phyloP scores from a whole-genome alignment of 2,888 invertebrate species.

The Ecdyonurus torrentis region DNA sequence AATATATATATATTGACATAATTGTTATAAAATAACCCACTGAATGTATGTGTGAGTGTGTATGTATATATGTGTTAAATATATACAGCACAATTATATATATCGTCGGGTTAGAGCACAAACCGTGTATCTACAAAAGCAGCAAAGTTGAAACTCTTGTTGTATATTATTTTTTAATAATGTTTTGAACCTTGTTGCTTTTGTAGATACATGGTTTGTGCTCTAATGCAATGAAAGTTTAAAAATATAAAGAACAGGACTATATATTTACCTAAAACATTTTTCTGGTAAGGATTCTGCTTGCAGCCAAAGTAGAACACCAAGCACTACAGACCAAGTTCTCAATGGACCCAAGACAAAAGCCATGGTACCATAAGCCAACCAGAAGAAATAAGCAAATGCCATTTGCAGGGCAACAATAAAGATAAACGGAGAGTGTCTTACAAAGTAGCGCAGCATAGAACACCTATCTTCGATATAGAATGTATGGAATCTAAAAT shows the following conservation, averaged over 20 bases:
- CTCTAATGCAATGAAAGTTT: too few species aligned
- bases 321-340: constrained; percentile 60
- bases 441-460: constrained; percentile 12
- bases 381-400: constrained; percentile 59
- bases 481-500: constrained; percentile 8
- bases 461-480: background rate
- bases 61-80: too few species aligned
- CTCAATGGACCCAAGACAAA: constrained; percentile 59
- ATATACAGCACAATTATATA: too few species aligned
- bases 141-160: too few species aligned
- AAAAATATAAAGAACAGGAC: too few species aligned
- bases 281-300: constrained; percentile 40
- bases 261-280: constrained; percentile 36
- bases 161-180: too few species aligned
- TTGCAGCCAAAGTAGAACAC: constrained; percentile 47
- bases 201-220: too few species aligned
- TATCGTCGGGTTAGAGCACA: too few species aligned
- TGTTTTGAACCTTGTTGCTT: too few species aligned
- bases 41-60: too few species aligned
- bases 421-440: constrained; percentile 35
- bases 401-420: constrained; percentile 40
- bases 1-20: background rate
- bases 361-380: constrained; percentile 63
- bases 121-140: too few species aligned
- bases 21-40: too few species aligned